Base-by-base conservation (phyloP, 1,140 invertebrate genomes). In the Bombus cullumanus region DNA sequence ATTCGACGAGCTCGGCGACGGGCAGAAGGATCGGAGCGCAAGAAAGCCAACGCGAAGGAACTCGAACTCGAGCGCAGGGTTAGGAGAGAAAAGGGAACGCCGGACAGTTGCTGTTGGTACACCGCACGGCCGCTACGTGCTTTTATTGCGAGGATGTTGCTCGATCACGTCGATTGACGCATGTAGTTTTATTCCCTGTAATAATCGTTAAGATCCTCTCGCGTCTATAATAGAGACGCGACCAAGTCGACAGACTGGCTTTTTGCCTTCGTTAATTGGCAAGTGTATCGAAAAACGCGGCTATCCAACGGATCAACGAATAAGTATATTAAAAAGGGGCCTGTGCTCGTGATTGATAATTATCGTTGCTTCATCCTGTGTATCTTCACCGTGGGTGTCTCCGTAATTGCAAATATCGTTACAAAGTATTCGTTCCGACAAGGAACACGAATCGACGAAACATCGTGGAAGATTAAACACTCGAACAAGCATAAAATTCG, bases 71-170 rank as follows among this genome's bases (percentile, higher is more conserved):
- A 82, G 80, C 82, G 92, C 90, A 91, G 92, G 76, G 93, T 89
- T 87, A 90, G 91, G 88, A 91, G 91, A 93, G 91, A 74, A 91
- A 92, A 93, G 91, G 92, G 93, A 92, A 92, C 91, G 89, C 89
- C 78, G 92, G 91, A 92, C 93, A 94, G 92, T 94, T 87, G 90
- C 86, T 91, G 88, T 92, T 86, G 89, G 91, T 91, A 88, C 91
- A 93, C 83, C 92, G 92, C 89, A 81, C 92, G 57, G 90, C 79
- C 88, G 90, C 91, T 92, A 92, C 91, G 92, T 94, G 93, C 93
- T 93, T 93, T 93, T 93, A 93, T 93, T 92, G 89, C 86, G 62
- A 62, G 91, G 86, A 81, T 83, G 83, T 77, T 89, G 80, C 85
- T 86, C 89, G 87, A 91, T 90, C 83, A 83, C 88, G 83, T 76